Evolutionary conservation across 2,797 vertebrate species (phyloP).

Genomic region (Phrynocephalus forsythii): DNA sequence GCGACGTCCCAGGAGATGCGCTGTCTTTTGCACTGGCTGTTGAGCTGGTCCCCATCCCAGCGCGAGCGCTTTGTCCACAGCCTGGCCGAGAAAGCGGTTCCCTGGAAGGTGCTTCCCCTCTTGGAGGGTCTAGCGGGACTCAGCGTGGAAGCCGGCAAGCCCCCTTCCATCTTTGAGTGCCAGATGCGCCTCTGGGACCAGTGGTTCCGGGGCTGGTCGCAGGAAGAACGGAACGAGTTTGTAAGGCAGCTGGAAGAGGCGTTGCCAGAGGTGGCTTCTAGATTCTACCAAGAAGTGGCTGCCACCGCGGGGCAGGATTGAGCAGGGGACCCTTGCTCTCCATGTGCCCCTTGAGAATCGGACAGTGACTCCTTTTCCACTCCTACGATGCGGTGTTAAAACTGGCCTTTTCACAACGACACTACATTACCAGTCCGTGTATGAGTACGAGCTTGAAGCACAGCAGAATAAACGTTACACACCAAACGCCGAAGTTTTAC

Average conservation of each 20-base stretch:
- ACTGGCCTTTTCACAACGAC: background rate
- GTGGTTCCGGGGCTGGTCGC: constrained; percentile 92
- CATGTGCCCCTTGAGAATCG: no score
- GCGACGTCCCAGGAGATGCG: constrained; percentile 83
- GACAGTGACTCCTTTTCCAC: background rate
- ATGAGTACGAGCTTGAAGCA: background rate
- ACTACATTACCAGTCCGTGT: background rate
- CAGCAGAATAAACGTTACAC: background rate
- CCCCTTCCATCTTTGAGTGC: constrained; percentile 89
- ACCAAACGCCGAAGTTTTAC: background rate
- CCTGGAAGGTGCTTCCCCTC: constrained; percentile 88
- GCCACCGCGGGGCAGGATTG: constrained; percentile 84
- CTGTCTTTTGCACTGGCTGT: constrained; percentile 90
- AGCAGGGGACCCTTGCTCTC: background rate
- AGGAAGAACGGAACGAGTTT: constrained; percentile 89
- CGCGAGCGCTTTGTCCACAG: constrained; percentile 87
- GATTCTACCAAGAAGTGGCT: constrained; percentile 86
- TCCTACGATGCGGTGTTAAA: background rate
- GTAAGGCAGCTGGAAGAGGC: constrained; percentile 84
- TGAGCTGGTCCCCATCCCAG: constrained; percentile 82
- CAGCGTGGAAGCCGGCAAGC: constrained; percentile 72
- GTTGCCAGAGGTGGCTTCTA: constrained; percentile 83
- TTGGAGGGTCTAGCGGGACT: constrained; percentile 87
- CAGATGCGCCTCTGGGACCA: constrained; percentile 92
- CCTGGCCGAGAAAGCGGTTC: constrained; percentile 88